These are phyloP conservation scores for Sturnira hondurensis DNA, from an alignment of 2,113 vertebrate species.

Conservation along the genomic window DNA sequence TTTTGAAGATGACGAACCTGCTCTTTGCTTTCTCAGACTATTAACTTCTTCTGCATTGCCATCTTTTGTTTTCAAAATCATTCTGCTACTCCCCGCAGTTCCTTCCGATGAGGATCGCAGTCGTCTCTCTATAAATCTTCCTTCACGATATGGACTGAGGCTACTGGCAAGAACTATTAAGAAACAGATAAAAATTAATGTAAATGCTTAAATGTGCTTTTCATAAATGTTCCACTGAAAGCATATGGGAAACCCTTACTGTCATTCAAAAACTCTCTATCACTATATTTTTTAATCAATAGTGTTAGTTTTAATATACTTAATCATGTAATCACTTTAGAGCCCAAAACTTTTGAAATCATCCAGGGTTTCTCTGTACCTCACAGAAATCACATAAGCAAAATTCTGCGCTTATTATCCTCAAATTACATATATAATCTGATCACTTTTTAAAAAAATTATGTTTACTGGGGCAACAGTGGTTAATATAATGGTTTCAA, in stretches of 20 bases:
- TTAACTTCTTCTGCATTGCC: constrained; percentile 83
- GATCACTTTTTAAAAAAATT: not conserved
- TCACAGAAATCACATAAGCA: not conserved
- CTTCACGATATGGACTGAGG: constrained; percentile 90
- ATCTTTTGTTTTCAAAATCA: constrained; percentile 90
- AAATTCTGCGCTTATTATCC: not conserved
- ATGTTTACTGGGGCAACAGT: not conserved
- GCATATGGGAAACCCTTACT: not conserved
- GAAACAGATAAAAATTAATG: not conserved
- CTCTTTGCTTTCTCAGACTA: constrained; percentile 88
- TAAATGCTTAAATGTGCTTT: not conserved
- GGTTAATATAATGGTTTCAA: not conserved
- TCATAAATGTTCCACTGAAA: not conserved
- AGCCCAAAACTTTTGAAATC: not conserved
- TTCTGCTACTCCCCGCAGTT: constrained; percentile 89
- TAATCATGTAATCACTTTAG: not conserved
- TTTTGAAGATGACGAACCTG: constrained; percentile 94
- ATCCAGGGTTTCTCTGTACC: not conserved
- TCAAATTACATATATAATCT: not conserved
- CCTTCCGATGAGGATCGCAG: constrained; percentile 96
- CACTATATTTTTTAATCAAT: not conserved
- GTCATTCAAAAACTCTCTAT: not conserved
- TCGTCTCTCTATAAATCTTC: constrained; percentile 90
- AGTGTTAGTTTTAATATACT: not conserved
- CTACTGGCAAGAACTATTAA: constrained; percentile 79